These are phyloP conservation scores for Machimus rusticus DNA, from an alignment of 2,888 invertebrate species.

Conservation along the genomic window DNA sequence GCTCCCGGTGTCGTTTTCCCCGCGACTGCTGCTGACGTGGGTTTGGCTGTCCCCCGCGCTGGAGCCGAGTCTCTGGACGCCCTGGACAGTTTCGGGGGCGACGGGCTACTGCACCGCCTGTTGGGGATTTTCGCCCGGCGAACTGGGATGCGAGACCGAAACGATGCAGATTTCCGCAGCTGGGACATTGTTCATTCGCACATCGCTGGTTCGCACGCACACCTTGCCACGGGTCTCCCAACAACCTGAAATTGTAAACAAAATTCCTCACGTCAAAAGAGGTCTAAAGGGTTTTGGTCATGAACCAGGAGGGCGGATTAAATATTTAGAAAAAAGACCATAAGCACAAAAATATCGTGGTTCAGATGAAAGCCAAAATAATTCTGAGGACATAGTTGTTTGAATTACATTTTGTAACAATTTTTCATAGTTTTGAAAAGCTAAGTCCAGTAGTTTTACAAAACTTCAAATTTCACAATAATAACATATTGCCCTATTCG, in stretches of 20 bases:
- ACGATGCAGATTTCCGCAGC: constrained; percentile 55
- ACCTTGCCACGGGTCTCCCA: background rate
- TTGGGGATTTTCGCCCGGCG: constrained; percentile 51
- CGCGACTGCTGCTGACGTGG: constrained; percentile 10
- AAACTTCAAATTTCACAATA: no score
- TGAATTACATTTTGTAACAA: no score
- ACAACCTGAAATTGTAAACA: constrained; percentile 19
- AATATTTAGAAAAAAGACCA: no score
- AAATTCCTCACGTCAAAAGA: background rate
- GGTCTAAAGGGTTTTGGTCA: background rate
- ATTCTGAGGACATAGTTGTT: no score
- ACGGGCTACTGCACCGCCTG: constrained; percentile 52
- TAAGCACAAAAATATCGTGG: no score
- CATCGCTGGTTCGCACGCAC: background rate
- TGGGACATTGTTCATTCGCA: constrained; percentile 52
- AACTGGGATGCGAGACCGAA: constrained; percentile 55
- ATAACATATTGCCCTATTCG: no score
- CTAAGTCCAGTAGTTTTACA: no score
- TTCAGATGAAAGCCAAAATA: no score
- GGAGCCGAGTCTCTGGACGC: background rate
- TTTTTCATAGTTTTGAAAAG: no score
- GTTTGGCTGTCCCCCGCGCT: constrained; percentile 24
- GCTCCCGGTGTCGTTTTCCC: background rate
- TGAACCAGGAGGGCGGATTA: no score
- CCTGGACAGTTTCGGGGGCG: constrained; percentile 38